Evolutionary conservation across 1,140 invertebrate genomes (phyloP).

Genomic region (Coelopa frigida): DNA sequence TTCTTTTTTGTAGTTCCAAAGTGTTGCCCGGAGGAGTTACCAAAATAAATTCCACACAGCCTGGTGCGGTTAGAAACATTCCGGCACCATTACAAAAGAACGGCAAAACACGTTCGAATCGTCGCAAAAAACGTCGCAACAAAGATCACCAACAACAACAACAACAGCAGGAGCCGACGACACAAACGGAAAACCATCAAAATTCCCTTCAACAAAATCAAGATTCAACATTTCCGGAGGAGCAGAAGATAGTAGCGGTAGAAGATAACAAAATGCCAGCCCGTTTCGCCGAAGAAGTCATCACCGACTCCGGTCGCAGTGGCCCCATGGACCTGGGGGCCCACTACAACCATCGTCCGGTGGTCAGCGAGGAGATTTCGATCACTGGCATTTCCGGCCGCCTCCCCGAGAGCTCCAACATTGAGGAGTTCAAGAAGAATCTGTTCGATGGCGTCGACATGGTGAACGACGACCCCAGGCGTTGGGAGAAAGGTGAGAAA

Average conservation of each 20-base stretch:
- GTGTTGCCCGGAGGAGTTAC: constrained; percentile 32
- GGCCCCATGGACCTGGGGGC: constrained; percentile 35
- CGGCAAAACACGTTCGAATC: constrained; percentile 30
- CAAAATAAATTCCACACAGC: constrained; percentile 18
- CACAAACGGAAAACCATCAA: constrained; percentile 1
- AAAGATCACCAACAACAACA: constrained; percentile 21
- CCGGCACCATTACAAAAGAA: constrained; percentile 24
- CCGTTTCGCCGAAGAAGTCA: constrained; percentile 41
- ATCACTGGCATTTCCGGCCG: constrained; percentile 85
- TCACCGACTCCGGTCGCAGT: constrained; percentile 26
- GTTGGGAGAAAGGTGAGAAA: constrained; percentile 59
- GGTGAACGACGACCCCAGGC: constrained; percentile 75
- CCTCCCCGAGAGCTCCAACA: constrained; percentile 77
- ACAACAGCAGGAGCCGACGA: constrained; percentile 23
- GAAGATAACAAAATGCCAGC: constrained; percentile 34
- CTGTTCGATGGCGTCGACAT: constrained; percentile 81
- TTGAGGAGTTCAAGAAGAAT: constrained; percentile 83
- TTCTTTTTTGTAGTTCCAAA: constrained; percentile 16
- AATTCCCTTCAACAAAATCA: not conserved
- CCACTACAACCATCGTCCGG: constrained; percentile 25
- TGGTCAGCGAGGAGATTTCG: constrained; percentile 62
- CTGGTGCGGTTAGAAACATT: constrained; percentile 26
- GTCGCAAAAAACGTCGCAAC: constrained; percentile 36
- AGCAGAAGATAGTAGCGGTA: constrained; percentile 14
- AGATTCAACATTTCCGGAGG: no score